Conservation (phyloP, 2,888 invertebrate genomes). For the Tholera decimalis region DNA sequence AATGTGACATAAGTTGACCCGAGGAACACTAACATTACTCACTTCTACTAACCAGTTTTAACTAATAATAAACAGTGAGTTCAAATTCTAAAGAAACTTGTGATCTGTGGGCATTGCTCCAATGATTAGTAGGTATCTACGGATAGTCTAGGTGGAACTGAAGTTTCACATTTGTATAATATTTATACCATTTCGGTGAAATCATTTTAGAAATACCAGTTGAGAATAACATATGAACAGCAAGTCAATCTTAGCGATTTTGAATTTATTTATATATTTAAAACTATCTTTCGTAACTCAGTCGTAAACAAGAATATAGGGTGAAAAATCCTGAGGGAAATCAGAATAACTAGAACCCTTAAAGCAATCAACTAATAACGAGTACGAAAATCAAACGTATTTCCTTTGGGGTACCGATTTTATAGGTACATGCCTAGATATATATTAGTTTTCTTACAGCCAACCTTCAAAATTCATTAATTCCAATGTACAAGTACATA, state of each 20-base stretch:
- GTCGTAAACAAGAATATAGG: background rate
- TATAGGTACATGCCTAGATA: background rate
- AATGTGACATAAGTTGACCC: background rate
- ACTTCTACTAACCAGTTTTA: constrained; percentile 5
- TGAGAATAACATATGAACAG: constrained; percentile 6
- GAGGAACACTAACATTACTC: background rate
- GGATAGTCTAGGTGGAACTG: background rate
- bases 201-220: background rate
- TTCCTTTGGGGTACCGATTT: background rate
- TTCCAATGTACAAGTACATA: too few species aligned
- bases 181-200: background rate
- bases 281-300: background rate
- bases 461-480: too few species aligned
- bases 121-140: constrained; percentile 10
- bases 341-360: constrained; percentile 6
- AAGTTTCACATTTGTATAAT: constrained; percentile 13
- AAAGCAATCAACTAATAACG: constrained; percentile 36
- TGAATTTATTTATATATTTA: too few species aligned
- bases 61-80: constrained; percentile 13
- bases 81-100: background rate
- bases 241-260: background rate
- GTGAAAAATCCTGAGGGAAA: constrained; percentile 24
- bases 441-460: background rate
- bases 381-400: constrained; percentile 14
- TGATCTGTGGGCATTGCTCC: constrained; percentile 3